Conservation (phyloP, 2,797 vertebrate genomes). For the Ctenopoma multispine region DNA sequence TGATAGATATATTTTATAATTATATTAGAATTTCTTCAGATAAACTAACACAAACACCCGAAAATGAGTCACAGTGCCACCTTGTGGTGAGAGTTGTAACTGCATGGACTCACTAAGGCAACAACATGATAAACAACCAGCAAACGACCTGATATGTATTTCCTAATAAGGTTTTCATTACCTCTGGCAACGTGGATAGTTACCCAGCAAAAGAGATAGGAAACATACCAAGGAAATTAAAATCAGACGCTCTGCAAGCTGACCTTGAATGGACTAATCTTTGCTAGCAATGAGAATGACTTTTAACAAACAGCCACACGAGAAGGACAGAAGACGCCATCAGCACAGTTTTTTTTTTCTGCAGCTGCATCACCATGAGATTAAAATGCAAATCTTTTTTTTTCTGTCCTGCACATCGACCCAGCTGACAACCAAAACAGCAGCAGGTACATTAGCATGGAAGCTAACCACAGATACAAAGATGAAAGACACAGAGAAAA, state of each 20-base stretch:
- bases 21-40: too few relatives aligned
- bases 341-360: not conserved
- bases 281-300: not conserved
- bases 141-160: not conserved
- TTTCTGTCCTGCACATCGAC: constrained; percentile 1
- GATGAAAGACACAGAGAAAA: not conserved
- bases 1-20: too few relatives aligned
- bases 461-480: constrained; percentile 57
- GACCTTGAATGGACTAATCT: constrained; percentile 70
- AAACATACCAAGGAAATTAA: not conserved
- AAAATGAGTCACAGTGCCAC: constrained; percentile 38
- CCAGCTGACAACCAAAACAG: constrained; percentile 10
- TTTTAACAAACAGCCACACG: constrained; percentile 5
- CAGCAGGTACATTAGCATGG: constrained; percentile 59
- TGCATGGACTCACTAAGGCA: constrained; percentile 10
- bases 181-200: fast-evolving
- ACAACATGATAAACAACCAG: not conserved
- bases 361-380: not conserved
- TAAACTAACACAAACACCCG: too few relatives aligned
- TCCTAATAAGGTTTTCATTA: too few relatives aligned
- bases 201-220: fast-evolving
- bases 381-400: not conserved
- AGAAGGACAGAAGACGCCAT: not conserved
- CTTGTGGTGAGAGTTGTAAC: constrained; percentile 45
- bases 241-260: constrained; percentile 11